Base-by-base conservation (phyloP, 2,113 vertebrate species). In the Siniperca chuatsi region DNA sequence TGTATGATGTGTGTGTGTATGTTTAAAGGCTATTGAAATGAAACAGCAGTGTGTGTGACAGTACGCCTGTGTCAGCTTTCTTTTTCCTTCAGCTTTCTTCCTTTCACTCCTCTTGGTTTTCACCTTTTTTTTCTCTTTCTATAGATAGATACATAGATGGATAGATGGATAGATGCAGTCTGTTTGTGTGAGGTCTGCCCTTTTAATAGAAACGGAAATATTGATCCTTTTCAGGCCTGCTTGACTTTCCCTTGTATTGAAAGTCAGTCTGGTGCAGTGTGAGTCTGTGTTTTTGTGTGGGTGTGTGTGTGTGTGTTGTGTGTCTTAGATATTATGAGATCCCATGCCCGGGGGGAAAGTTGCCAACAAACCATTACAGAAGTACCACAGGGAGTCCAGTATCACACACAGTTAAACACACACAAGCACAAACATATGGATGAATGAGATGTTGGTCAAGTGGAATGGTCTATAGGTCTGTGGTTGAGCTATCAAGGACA, bases 311-410 rank as follows among this genome's bases (percentile, higher is more conserved):
- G 62, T 66, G 40, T 77, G 71, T 84, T 82, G 50, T 73, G 64
- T 72, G 68, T 12, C 44, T 76, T 37, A 58, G 44, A 35, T 81
- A 64, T 66, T 55, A 75, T 80, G 40, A 83, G 64, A 81, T 82
- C 69, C 55, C 69, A 54, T 71, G 86, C 74, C 40, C 48, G 71
- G 33, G 64, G 70, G 83, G 40, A 35, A 72, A 70, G 58, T 50
- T 84, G 80, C 83, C 88, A 86, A 78, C 80, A 82, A 70, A 68
- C 75, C n/a, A 84, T 88, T 75, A 80, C 25, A 78, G 72, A 80
- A 50, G 64, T 60, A 42, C 37, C 4, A 13, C 79, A 80, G 71
- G 37, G 60, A 76, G 33, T 16, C 25, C 6, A 44, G 55, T 82
- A 61, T 66, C 62, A 25, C 50, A 75, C 58, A 52, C 75, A 66